Evolutionary conservation across 2,797 vertebrate species (phyloP).

Genomic region (Acipenser transmontanus): DNA sequence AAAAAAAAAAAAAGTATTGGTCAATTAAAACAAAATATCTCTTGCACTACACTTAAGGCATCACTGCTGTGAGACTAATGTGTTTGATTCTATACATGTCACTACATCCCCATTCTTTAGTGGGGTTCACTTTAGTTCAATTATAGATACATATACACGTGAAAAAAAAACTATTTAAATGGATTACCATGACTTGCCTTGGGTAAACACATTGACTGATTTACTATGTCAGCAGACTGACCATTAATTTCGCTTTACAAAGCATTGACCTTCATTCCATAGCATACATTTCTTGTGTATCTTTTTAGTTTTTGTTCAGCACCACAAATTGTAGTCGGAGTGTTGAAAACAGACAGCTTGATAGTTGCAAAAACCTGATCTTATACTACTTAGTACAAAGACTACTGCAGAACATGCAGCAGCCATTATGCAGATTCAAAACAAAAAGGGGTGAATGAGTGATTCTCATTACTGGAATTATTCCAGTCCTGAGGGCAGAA

Average conservation of each 20-base stretch:
- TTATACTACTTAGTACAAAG: conserved; percentile 24
- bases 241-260: not conserved
- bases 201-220: conserved; percentile 1
- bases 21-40: not conserved
- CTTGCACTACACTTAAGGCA: conserved; percentile 56
- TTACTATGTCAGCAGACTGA: not conserved
- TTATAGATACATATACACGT: not conserved
- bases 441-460: conserved; percentile 58
- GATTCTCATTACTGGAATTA: conserved; percentile 50
- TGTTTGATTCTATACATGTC: conserved; percentile 25
- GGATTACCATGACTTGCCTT: not conserved
- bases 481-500: conserved; percentile 58
- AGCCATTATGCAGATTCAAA: conserved; percentile 57
- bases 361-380: not conserved
- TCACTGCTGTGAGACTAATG: conserved; percentile 56
- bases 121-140: not conserved
- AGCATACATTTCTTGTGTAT: not conserved
- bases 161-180: not conserved
- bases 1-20: not conserved
- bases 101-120: not conserved
- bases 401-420: conserved; percentile 40
- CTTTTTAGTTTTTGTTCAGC: not conserved
- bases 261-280: not conserved
- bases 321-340: not conserved
- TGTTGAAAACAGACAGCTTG: conserved; percentile 2